Conservation (phyloP, 1,140 invertebrate species). For the Sarcophaga bullata region DNA sequence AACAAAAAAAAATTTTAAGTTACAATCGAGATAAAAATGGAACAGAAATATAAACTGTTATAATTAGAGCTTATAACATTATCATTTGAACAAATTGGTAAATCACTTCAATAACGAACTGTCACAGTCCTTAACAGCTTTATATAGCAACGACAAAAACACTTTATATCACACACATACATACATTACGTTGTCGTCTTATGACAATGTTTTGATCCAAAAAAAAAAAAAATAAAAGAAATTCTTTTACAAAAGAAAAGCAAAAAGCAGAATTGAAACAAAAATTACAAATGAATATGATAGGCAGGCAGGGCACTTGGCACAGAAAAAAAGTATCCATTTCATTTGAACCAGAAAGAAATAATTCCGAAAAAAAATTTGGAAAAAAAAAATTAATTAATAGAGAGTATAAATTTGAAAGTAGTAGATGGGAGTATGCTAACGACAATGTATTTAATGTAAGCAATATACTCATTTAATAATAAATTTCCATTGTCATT, state of each 20-base stretch:
- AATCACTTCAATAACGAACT: conserved; percentile 32
- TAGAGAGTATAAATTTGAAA: background rate
- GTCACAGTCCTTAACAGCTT: background rate
- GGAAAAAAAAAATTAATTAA: background rate
- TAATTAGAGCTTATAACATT: conserved; percentile 17
- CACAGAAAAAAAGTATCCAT: background rate
- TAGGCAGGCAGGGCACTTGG: conserved; percentile 8
- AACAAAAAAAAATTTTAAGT: no score
- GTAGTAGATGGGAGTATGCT: background rate
- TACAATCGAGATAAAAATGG: no score
- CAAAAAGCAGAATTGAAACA: background rate
- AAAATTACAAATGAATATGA: conserved; percentile 13
- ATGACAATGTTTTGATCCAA: conserved; percentile 17
- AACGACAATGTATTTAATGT: background rate
- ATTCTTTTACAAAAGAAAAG: background rate
- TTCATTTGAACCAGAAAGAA: background rate
- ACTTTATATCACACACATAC: background rate
- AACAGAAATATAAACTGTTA: background rate
- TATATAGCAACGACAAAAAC: background rate
- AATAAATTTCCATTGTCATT: no score
- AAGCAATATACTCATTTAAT: no score
- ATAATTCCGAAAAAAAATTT: background rate
- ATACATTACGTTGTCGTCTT: background rate
- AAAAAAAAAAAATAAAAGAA: background rate
- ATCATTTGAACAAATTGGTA: conserved; percentile 34